Conservation (phyloP, 2,113 vertebrate species). For the Ginglymostoma cirratum region DNA sequence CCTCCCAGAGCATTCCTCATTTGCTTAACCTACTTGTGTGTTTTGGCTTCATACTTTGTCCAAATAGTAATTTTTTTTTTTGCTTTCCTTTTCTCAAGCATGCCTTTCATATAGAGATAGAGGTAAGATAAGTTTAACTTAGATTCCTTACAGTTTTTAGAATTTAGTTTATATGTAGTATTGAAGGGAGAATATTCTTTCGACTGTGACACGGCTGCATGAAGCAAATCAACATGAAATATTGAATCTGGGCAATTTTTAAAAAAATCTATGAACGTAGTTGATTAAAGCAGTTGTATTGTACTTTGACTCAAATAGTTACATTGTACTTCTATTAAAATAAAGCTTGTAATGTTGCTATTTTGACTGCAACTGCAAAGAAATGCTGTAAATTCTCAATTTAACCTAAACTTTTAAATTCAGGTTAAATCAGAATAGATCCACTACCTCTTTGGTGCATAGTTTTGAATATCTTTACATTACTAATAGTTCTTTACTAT, state of each 20-base stretch:
- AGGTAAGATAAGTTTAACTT: constrained; percentile 86
- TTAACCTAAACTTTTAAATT: neutral
- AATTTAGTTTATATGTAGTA: constrained; percentile 39
- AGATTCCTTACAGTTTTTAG: constrained; percentile 45
- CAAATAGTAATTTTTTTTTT: constrained; percentile 74
- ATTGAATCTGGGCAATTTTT: constrained; percentile 19
- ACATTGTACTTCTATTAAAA: neutral
- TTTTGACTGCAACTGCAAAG: neutral
- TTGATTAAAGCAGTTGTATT: neutral
- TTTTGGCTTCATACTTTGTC: constrained; percentile 59
- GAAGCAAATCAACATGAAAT: neutral
- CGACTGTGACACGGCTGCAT: neutral
- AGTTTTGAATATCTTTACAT: neutral
- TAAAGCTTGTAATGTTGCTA: neutral
- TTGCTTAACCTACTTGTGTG: constrained; percentile 42
- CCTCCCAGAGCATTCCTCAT: constrained; percentile 40
- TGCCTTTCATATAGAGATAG: constrained; percentile 99
- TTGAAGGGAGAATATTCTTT: constrained; percentile 35
- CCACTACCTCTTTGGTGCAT: neutral
- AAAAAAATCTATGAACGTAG: neutral
- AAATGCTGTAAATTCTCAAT: neutral
- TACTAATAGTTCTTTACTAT: neutral
- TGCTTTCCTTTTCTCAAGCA: constrained; percentile 85
- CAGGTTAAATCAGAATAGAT: neutral
- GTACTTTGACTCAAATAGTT: neutral